Percentiles rank a stretch among this genome's conserved stretches.
phyloP scores from a whole-genome alignment of 2,888 invertebrate genomes.

The Drosophila yooni region DNA sequence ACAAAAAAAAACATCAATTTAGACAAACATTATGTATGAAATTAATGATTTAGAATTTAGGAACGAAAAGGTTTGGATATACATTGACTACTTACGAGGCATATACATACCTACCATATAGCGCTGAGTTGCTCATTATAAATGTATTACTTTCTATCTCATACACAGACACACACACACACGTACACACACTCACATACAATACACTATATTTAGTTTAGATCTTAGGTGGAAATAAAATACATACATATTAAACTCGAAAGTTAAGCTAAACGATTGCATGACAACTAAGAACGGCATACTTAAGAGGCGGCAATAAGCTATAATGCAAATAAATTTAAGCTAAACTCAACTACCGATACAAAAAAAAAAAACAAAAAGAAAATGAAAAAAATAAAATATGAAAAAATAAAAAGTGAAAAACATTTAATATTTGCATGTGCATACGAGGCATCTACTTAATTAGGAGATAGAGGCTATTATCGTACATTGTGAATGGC shows the following conservation, averaged over 20 bases:
- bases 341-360: conserved; percentile 60
- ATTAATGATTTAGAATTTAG: conserved; percentile 69
- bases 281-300: conserved; percentile 71
- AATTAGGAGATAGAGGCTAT: conserved; percentile 46
- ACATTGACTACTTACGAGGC: conserved; percentile 60
- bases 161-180: conserved; percentile 27
- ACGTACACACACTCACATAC: conserved; percentile 40
- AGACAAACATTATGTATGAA: conserved; percentile 59
- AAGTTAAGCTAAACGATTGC: conserved; percentile 61
- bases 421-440: conserved; percentile 43
- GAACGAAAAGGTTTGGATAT: conserved; percentile 70
- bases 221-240: conserved; percentile 70
- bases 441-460: conserved; percentile 37
- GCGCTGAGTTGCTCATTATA: conserved; percentile 76
- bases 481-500: conserved; percentile 38
- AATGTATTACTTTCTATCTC: conserved; percentile 65
- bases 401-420: conserved; percentile 24
- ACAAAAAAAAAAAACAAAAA: conserved; percentile 23
- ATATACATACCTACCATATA: conserved; percentile 48
- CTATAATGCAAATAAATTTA: conserved; percentile 63
- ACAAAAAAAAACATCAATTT: conserved; percentile 45
- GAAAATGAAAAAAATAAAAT: conserved; percentile 7
- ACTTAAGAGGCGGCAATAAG: conserved; percentile 74
- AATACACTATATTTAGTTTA: conserved; percentile 75
- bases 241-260: conserved; percentile 58